Evolutionary conservation across 1,140 invertebrate species (phyloP).

Genomic region (Euglossa dilemma): DNA sequence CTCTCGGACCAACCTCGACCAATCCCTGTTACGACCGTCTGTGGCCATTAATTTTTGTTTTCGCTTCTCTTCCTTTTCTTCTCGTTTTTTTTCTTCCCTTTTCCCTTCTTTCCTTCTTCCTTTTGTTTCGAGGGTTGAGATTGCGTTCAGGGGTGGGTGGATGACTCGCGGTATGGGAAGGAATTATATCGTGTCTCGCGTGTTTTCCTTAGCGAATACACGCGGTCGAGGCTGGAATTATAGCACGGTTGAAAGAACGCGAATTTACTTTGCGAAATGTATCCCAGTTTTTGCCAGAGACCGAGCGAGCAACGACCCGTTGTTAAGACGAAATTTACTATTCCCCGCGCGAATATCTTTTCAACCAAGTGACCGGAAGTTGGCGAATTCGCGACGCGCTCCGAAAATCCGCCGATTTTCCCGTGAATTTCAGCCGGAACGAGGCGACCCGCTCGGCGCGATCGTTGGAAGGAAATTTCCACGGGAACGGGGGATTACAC

Average conservation of each 20-base stretch:
- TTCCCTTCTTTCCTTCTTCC: neutral
- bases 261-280: neutral
- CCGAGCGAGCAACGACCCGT: neutral
- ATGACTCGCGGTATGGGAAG: no score
- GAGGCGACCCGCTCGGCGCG: no score
- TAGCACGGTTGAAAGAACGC: neutral
- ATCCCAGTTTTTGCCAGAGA: neutral
- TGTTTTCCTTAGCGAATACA: neutral
- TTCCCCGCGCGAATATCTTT: no score
- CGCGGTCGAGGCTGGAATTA: neutral
- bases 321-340: no score
- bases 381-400: no score
- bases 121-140: neutral
- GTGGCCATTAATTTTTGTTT: constrained; percentile 16
- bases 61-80: neutral
- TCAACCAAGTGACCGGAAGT: no score
- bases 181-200: neutral
- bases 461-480: neutral
- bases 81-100: no score
- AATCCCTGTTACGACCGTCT: constrained; percentile 22
- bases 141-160: neutral
- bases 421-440: no score
- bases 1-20: neutral
- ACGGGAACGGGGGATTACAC: constrained; percentile 2
- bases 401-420: no score